Percentiles rank a stretch among this genome's conserved stretches.
phyloP scores from a whole-genome alignment of 1,140 invertebrate genomes.

The Achroia grisella region DNA sequence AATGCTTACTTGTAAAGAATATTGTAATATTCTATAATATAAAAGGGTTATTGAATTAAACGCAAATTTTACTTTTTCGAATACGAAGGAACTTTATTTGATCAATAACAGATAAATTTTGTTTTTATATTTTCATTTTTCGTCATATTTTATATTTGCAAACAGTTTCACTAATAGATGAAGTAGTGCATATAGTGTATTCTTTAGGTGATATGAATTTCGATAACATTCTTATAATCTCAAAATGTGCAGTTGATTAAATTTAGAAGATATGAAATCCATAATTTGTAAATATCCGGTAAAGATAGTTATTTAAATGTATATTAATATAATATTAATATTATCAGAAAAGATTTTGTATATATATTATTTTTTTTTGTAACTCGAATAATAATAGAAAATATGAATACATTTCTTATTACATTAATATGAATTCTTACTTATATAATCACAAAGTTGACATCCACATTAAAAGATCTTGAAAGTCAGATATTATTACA shows the following conservation, averaged over 20 bases:
- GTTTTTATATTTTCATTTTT: constrained; percentile 30
- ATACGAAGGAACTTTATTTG: constrained; percentile 70
- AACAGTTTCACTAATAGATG: constrained; percentile 29
- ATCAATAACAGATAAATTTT: constrained; percentile 56
- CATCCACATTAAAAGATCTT: constrained; percentile 23
- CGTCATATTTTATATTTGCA: constrained; percentile 22
- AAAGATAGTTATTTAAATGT: constrained; percentile 32
- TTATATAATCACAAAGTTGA: constrained; percentile 60
- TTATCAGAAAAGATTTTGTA: constrained; percentile 55
- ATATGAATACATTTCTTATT: constrained; percentile 68
- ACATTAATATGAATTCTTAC: too few relatives aligned
- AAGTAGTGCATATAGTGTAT: constrained; percentile 48
- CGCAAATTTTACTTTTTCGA: constrained; percentile 13
- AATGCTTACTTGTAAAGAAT: too few relatives aligned
- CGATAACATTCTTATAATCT: constrained; percentile 35
- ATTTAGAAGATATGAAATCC: constrained; percentile 43
- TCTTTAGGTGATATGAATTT: constrained; percentile 45
- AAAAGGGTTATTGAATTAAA: neutral
- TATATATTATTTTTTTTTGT: constrained; percentile 57
- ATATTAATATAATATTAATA: constrained; percentile 30
- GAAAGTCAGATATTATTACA: too few relatives aligned
- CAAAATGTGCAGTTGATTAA: constrained; percentile 45
- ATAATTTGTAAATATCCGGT: constrained; percentile 43
- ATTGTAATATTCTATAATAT: too few relatives aligned
- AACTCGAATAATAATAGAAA: constrained; percentile 68